A percentile compares a stretch with the other conserved stretches of the same genome.
These are phyloP conservation scores for Zosterops lateralis DNA, from an alignment of 2,113 vertebrate species.

Conservation along the genomic window DNA sequence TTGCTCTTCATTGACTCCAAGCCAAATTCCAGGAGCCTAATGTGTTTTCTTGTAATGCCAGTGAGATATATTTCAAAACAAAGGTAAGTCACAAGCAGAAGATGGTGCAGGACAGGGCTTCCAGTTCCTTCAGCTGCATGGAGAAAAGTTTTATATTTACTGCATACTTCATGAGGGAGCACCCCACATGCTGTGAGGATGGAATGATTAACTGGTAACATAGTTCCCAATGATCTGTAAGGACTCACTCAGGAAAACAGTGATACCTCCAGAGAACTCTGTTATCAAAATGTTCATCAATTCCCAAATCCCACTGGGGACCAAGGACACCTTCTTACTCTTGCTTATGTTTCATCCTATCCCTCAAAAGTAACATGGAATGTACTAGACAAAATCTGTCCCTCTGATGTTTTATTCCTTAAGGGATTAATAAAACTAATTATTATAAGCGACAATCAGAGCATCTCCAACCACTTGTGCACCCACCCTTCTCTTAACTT, in stretches of 20 bases:
- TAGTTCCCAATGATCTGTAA: fast-evolving
- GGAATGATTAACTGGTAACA: neutral
- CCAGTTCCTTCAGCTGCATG: neutral
- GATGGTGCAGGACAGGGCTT: neutral
- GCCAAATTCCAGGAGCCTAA: neutral
- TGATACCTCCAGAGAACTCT: neutral
- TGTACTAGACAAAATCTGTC: neutral
- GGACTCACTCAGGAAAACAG: neutral
- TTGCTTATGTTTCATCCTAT: neutral
- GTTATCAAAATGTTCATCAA: neutral
- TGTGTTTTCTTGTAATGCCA: neutral
- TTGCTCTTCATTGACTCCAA: neutral
- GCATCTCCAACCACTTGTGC: neutral
- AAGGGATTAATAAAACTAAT: neutral
- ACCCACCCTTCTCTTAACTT: neutral
- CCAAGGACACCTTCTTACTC: neutral
- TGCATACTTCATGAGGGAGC: neutral
- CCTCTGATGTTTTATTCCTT: neutral
- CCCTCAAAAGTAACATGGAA: neutral
- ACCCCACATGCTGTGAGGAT: neutral
- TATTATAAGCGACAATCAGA: neutral
- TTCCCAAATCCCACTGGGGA: neutral
- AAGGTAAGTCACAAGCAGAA: neutral
- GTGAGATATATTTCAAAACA: neutral
- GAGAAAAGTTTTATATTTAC: neutral